Percentiles rank a stretch among this genome's conserved stretches.
These are phyloP conservation scores for Dasypus novemcinctus DNA, from an alignment of 2,113 vertebrate species.

Conservation along the genomic window DNA sequence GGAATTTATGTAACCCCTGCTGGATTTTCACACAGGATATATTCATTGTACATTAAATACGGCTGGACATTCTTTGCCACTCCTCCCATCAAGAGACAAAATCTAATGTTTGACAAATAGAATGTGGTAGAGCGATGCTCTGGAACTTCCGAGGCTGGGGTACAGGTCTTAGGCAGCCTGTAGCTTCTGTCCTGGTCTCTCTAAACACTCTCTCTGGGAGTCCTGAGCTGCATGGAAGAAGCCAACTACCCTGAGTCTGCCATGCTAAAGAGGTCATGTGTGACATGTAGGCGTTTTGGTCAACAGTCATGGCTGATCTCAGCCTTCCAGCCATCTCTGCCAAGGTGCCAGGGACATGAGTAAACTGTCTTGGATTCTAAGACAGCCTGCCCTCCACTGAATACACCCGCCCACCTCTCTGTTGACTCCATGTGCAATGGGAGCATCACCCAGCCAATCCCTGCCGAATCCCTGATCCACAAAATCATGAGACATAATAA, in stretches of 20 bases:
- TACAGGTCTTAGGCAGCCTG: neutral
- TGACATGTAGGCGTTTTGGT: neutral
- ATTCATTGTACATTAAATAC: neutral
- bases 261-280: neutral
- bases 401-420: neutral
- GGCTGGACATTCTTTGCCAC: neutral
- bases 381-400: neutral
- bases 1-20: neutral
- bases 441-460: neutral
- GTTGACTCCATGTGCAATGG: neutral
- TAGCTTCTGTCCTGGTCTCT: neutral
- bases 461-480: neutral
- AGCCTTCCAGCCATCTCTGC: neutral
- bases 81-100: neutral
- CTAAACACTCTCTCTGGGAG: neutral
- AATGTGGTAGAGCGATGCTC: neutral
- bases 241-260: neutral
- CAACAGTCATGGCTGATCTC: neutral
- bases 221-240: neutral
- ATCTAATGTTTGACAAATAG: neutral
- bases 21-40: neutral
- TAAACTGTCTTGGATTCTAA: neutral
- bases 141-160: neutral
- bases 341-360: neutral
- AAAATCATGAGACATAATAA: too few species aligned